Conservation (phyloP, 2,113 vertebrate species). For the Beaufortia kweichowensis region DNA sequence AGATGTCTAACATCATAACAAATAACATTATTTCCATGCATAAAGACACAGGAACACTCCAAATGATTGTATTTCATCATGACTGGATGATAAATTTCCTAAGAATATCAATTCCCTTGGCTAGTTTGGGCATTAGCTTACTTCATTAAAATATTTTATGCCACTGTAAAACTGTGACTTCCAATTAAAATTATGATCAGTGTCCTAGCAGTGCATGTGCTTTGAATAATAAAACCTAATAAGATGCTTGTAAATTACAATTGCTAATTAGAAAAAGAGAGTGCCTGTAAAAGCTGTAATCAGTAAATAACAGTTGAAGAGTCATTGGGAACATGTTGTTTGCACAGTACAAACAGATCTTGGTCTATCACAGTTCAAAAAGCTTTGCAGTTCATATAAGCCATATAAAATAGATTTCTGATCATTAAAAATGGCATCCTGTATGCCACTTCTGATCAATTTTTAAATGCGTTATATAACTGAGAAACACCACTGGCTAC, state of each 20-base stretch:
- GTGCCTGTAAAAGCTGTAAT: neutral
- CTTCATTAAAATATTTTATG: neutral
- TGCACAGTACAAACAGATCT: too few relatives aligned
- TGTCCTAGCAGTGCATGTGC: neutral
- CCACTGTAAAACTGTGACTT: slow-evolving; percentile 8
- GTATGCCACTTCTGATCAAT: too few relatives aligned
- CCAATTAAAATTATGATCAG: neutral
- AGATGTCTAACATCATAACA: slow-evolving; percentile 9
- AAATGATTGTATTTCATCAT: slow-evolving; percentile 15
- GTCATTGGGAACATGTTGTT: neutral
- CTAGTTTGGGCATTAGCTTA: neutral
- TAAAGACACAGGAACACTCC: neutral
- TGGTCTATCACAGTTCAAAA: too few relatives aligned
- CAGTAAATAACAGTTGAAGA: neutral
- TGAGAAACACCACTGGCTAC: too few relatives aligned
- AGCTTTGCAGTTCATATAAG: too few relatives aligned
- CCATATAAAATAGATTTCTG: too few relatives aligned
- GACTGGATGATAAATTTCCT: slow-evolving; percentile 14
- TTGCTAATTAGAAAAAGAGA: neutral
- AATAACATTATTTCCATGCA: slow-evolving; percentile 10
- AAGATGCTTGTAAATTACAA: neutral
- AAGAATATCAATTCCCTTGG: neutral
- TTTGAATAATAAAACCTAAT: neutral
- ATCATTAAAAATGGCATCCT: too few relatives aligned
- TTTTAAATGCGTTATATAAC: too few relatives aligned